Evolutionary conservation across 2,888 invertebrate genomes (phyloP).

Genomic region (Alcis repandata): DNA sequence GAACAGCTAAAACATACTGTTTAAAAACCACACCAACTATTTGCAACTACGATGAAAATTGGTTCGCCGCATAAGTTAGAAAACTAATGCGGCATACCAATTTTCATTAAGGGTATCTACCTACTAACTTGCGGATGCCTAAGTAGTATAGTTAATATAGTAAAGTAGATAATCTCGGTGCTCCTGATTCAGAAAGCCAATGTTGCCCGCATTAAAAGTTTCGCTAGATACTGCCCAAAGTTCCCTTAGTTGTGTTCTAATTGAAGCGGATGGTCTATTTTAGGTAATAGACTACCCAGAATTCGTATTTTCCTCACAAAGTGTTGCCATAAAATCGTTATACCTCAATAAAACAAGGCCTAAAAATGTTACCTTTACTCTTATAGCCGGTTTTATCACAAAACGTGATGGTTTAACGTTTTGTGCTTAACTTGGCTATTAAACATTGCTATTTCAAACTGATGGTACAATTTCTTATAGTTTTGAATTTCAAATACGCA

Average conservation of each 20-base stretch:
- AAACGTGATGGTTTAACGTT: constrained; percentile 38
- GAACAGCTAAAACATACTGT: not conserved
- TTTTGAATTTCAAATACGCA: not conserved
- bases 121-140: constrained; percentile 16
- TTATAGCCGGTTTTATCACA: constrained; percentile 42
- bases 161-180: constrained; percentile 20
- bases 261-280: constrained; percentile 47
- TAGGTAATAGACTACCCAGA: constrained; percentile 39
- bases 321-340: constrained; percentile 45
- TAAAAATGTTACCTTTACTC: constrained; percentile 43
- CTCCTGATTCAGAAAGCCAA: constrained; percentile 16
- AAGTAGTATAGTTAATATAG: constrained; percentile 9
- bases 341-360: constrained; percentile 39
- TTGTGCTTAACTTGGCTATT: constrained; percentile 31
- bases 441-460: constrained; percentile 16
- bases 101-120: not conserved
- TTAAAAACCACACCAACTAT: constrained; percentile 12
- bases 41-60: not conserved
- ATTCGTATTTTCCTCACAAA: constrained; percentile 39
- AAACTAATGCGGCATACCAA: constrained; percentile 18
- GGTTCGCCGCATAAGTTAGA: not conserved
- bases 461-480: not conserved
- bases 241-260: constrained; percentile 41
- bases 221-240: constrained; percentile 37
- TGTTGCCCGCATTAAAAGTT: constrained; percentile 55